Base-by-base conservation (phyloP, 2,888 invertebrate species). In the Zaprionus obscuricornis region DNA sequence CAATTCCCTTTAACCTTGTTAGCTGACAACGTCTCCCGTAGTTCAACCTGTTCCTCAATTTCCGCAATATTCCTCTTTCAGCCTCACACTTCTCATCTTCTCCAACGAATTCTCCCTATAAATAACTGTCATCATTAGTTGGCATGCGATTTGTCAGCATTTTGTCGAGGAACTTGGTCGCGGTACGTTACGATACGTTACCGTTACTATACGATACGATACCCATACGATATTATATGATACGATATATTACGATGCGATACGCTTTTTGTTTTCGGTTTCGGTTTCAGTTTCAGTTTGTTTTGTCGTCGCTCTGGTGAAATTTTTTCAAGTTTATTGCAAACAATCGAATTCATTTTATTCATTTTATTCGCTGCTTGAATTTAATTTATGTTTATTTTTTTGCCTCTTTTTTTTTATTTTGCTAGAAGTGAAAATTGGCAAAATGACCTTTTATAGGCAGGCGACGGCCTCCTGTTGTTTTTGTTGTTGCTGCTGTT, bases 371-470 rank as follows among this genome's bases (percentile, higher is more conserved):
- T 24, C 33, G 20, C 22, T 8, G 55, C 47, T 47, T 63, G 29
- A 56, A 56, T 56, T 69, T 52, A 42, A 69, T 43, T 62, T 57
- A 58, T 57, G 40, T 49, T 29, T 51, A 10, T 29, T 31, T 31
- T 31, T 31, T 31, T 31, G 31, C 31, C 4, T 31, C 2, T 5
- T 8, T 13, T 26, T 40, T 13, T 33, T 10, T 29, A 16, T 65
- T 29, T 37, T 42, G 36, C 36, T 14, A 37, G 22, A n/a, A 52
- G 70, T 54, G 63, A 60, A 76, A 79, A 69, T 63, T 58, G 42
- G 24, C 18, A 47, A 47, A 65, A 62, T 66, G 43, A 77, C 74
- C 74, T 84, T 84, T 81, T 81, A 59, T 37, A 64, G 77, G 46
- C 67, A 52, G 37, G 18, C 50, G n/a, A n/a, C n/a, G 40, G 40